Base-by-base conservation (phyloP, 2,888 invertebrate species). In the Pheosia tremula region DNA sequence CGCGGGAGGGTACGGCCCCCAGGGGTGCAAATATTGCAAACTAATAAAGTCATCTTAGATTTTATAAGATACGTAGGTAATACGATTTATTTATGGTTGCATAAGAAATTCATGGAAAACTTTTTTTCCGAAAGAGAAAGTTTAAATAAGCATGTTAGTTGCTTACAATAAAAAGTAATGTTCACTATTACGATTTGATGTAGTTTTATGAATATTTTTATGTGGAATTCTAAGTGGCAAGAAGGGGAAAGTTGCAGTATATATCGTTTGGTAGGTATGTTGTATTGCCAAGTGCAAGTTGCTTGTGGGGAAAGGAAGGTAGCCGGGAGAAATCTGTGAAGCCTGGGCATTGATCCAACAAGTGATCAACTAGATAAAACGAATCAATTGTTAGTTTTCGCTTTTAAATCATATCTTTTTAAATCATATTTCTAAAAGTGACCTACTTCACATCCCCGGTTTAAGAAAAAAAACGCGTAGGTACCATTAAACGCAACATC, bases 1-100 rank as follows among this genome's bases (percentile, higher is more conserved):
- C 67, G 61, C 63, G 63, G 62, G 81, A 85, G 88, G 89, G 89
- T 85, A 83, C 80, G 81, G 9, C 83, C 80, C 84, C 79, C 83
- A 67, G 70, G 83, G 86, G 86, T 82, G 67, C 69, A 82, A 86
- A 87, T 84, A 85, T 89, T 86, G 82, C 82, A 74, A 86, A 86
- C 82, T 86, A 86, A 89, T 87, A 86, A 85, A 86, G 79, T 87
- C 79, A 84, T 84, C 84, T 86, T 85, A 83, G 86, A 87, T 84
- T 69, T 76, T 79, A 78, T 77, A 64, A 64, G 64, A 79, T 74
- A 70, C 66, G 57, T 60, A 72, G 69, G 66, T 59, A 57, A 62
- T 62, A 66, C 36, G 52, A 60, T 69, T 66, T 43, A 54, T 43
- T 59, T 24, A 24, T 24, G 24, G 54, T 62, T 67, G 55, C 52